A percentile compares a stretch with the other conserved stretches of the same genome.
These are phyloP conservation scores for Piscicola geometra DNA, from an alignment of 2,888 invertebrate genomes.

Conservation along the genomic window DNA sequence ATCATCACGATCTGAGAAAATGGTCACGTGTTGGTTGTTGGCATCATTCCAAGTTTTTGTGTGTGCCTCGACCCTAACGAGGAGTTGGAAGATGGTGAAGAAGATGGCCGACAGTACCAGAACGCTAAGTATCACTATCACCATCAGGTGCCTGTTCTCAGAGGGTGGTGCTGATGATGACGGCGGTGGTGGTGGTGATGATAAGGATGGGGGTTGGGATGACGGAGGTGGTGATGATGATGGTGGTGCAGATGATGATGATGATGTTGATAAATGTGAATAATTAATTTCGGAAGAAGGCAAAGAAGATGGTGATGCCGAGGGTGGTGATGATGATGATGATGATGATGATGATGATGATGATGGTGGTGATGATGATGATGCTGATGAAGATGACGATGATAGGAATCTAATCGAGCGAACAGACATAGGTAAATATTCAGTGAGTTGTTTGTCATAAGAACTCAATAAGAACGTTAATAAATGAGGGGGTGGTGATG, in stretches of 20 bases:
- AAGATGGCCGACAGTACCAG: slow-evolving; percentile 37
- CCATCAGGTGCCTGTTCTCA: slow-evolving; percentile 27
- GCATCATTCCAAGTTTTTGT: slow-evolving; percentile 5
- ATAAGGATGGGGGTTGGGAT: not conserved
- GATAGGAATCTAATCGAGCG: no score
- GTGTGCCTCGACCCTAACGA: slow-evolving; percentile 39
- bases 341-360: slow-evolving; percentile 17
- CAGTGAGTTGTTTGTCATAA: no score
- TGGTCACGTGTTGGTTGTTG: not conserved
- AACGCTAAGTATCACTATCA: slow-evolving; percentile 38
- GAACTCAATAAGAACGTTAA: no score
- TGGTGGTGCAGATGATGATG: not conserved
- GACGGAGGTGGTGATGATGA: not conserved
- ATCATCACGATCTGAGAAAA: slow-evolving; percentile 2
- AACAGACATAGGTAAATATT: no score
- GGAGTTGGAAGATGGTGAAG: slow-evolving; percentile 39
- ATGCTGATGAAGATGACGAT: not conserved
- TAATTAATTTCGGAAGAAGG: not conserved
- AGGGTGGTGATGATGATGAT: slow-evolving; percentile 23
- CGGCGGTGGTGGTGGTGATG: not conserved
- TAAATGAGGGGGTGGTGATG: not conserved
- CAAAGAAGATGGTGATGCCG: slow-evolving; percentile 22
- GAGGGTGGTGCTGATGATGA: not conserved
- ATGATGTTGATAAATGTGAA: not conserved
- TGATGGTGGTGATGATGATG: slow-evolving; percentile 21